Evolutionary conservation across 1,140 invertebrate genomes (phyloP).

Genomic region (Drosophila nannoptera): DNA sequence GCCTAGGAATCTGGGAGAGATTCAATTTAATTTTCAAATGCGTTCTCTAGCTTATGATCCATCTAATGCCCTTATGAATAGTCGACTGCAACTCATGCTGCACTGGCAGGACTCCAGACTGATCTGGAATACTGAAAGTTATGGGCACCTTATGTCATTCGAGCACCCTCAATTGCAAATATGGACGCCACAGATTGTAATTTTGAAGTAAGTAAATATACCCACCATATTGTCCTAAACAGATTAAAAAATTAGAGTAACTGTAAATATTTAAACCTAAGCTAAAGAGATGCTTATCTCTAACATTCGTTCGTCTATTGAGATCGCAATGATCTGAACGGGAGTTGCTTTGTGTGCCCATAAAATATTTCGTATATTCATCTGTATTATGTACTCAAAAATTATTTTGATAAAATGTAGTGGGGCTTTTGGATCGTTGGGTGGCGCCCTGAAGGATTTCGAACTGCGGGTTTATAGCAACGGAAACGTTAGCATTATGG

Average conservation of each 20-base stretch:
- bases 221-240: constrained; percentile 6
- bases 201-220: constrained; percentile 51
- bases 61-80: constrained; percentile 41
- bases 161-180: constrained; percentile 44
- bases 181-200: constrained; percentile 59
- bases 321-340: too few relatives aligned
- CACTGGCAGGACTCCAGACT: constrained; percentile 61
- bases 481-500: constrained; percentile 55
- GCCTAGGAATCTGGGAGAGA: constrained; percentile 51
- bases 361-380: too few relatives aligned
- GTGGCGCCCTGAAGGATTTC: constrained; percentile 14
- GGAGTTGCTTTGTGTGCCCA: too few relatives aligned
- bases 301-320: too few relatives aligned
- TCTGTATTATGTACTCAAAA: background rate
- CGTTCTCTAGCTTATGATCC: constrained; percentile 60
- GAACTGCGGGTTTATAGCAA: constrained; percentile 55
- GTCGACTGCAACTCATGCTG: constrained; percentile 58
- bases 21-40: constrained; percentile 66
- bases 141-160: constrained; percentile 27
- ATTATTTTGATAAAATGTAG: constrained; percentile 14
- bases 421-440: constrained; percentile 46
- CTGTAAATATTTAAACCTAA: too few relatives aligned
- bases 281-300: too few relatives aligned
- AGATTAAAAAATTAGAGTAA: too few relatives aligned
- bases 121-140: constrained; percentile 51